phyloP scores from a whole-genome alignment of 2,888 invertebrate genomes.

The Diloba caeruleocephala region DNA sequence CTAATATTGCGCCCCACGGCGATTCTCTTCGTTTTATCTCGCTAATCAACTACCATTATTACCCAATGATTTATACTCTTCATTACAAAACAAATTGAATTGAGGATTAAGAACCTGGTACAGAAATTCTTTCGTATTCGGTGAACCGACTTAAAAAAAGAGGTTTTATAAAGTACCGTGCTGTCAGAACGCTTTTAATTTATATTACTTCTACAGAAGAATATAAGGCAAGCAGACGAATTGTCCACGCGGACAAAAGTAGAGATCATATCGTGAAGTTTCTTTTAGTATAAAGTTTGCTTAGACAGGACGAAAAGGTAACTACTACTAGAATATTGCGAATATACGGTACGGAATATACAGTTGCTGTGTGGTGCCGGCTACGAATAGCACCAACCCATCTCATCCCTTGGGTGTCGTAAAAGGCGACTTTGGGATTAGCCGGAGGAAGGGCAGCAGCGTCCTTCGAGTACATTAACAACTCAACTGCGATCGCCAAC shows the following conservation, averaged over 20 bases:
- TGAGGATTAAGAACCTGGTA: neutral
- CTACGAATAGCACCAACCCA: no score
- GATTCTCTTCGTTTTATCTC: slow-evolving; percentile 45
- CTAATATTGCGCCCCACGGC: slow-evolving; percentile 36
- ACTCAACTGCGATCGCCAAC: no score
- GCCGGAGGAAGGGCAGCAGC: no score
- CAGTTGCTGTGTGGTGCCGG: slow-evolving; percentile 16
- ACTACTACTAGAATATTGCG: slow-evolving; percentile 3
- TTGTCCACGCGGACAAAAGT: slow-evolving; percentile 2
- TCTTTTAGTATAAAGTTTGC: slow-evolving; percentile 23
- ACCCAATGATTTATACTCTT: slow-evolving; percentile 45
- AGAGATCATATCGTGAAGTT: slow-evolving; percentile 19
- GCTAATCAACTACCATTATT: slow-evolving; percentile 50
- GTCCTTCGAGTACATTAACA: no score
- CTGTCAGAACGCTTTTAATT: no score
- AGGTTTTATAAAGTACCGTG: slow-evolving; percentile 1
- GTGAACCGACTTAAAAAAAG: slow-evolving; percentile 16
- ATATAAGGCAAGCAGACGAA: neutral
- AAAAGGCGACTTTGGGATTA: no score
- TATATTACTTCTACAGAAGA: slow-evolving; percentile 9
- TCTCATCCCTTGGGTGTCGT: no score
- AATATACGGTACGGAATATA: slow-evolving; percentile 14
- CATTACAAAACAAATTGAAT: slow-evolving; percentile 25
- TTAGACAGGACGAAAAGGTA: slow-evolving; percentile 12
- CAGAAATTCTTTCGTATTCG: neutral